These are phyloP conservation scores for Tortricodes alternella DNA, from an alignment of 2,888 invertebrate species.

Conservation along the genomic window DNA sequence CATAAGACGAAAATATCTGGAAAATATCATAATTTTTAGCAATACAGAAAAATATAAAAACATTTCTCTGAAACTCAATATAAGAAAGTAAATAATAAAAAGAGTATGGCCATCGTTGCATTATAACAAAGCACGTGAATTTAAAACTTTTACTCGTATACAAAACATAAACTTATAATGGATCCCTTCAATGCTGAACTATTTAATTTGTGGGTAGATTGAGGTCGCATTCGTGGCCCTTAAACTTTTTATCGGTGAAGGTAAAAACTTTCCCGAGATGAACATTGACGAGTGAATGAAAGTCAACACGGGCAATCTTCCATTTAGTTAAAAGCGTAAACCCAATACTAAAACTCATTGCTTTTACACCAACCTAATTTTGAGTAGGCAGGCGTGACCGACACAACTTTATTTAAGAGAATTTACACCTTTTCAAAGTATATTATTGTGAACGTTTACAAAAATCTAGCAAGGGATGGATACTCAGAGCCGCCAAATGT, in stretches of 20 bases:
- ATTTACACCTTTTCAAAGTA: too few relatives aligned
- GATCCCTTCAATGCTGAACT: slow-evolving; percentile 8
- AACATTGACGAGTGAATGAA: not conserved
- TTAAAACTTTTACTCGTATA: not conserved
- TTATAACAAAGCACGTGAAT: not conserved
- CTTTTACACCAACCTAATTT: not conserved
- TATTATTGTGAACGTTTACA: too few relatives aligned
- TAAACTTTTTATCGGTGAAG: not conserved
- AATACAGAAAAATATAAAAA: too few relatives aligned
- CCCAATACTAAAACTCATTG: not conserved
- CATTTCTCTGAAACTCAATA: too few relatives aligned
- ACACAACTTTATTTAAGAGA: too few relatives aligned
- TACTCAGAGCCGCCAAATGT: too few relatives aligned
- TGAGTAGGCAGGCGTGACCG: too few relatives aligned
- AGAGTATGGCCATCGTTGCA: too few relatives aligned
- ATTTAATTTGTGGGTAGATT: not conserved
- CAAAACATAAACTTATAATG: slow-evolving; percentile 6
- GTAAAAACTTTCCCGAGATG: not conserved
- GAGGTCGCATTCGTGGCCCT: not conserved
- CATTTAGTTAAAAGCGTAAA: not conserved
- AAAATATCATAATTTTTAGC: too few relatives aligned
- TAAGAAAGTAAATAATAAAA: too few relatives aligned
- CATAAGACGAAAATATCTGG: slow-evolving; percentile 87
- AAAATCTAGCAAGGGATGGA: too few relatives aligned
- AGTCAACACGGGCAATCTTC: not conserved